These are phyloP conservation scores for Chromobotia macracanthus DNA, from an alignment of 2,797 vertebrate species.

Conservation along the genomic window DNA sequence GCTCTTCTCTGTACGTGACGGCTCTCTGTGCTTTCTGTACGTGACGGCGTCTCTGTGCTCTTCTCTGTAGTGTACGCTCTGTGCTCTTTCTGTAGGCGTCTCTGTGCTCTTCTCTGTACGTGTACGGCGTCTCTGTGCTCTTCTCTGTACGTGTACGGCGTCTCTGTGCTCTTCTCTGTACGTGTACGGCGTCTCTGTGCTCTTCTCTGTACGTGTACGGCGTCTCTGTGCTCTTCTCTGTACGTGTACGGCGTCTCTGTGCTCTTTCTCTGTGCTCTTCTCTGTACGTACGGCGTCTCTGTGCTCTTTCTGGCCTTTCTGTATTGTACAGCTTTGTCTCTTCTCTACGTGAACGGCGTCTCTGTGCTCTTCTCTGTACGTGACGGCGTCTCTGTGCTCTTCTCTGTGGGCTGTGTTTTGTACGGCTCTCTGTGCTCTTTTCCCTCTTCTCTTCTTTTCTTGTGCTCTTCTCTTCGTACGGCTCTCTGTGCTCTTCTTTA, in stretches of 20 bases:
- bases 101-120: conserved; percentile 9
- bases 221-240: neutral
- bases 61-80: neutral
- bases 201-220: neutral
- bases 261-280: neutral
- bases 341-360: neutral
- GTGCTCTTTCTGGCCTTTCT: neutral
- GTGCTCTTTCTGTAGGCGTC: neutral
- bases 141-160: neutral
- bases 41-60: neutral
- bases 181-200: neutral
- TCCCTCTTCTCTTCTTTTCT: no score
- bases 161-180: conserved; percentile 4
- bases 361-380: neutral
- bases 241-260: neutral
- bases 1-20: conserved; percentile 29
- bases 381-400: neutral
- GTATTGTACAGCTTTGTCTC: no score
- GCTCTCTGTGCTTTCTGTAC: neutral
- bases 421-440: neutral
- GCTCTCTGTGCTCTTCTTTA: no score
- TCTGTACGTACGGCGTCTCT: neutral
- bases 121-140: neutral
- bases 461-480: neutral
- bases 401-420: conserved; percentile 11